Conservation (phyloP, 1,140 invertebrate species). For the Panagrolaimus sp. region DNA sequence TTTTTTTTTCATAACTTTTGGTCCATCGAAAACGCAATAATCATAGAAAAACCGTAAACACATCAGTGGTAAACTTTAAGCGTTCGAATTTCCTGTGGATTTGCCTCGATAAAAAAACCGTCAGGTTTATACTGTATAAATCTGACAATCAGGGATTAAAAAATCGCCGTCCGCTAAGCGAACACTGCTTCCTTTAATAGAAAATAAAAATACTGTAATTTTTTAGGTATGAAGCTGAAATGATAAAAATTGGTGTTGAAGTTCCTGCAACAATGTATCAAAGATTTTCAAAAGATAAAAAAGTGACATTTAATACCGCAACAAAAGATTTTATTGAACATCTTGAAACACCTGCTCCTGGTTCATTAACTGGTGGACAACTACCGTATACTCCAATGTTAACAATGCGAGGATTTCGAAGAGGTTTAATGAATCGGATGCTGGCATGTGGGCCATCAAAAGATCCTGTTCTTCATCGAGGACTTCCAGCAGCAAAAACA, state of each 20-base stretch:
- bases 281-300: constrained; percentile 6
- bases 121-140: too few relatives aligned
- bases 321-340: constrained; percentile 12
- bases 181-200: too few relatives aligned
- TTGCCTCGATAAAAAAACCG: too few relatives aligned
- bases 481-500: not conserved
- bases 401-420: not conserved
- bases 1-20: too few relatives aligned
- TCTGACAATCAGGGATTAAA: too few relatives aligned
- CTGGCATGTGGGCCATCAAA: constrained; percentile 8
- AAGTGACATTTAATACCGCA: not conserved
- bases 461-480: not conserved
- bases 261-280: not conserved
- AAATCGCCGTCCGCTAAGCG: too few relatives aligned
- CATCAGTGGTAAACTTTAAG: too few relatives aligned
- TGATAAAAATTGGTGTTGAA: constrained; percentile 14
- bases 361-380: not conserved
- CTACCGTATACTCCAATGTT: constrained; percentile 1
- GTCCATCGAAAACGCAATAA: too few relatives aligned
- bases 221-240: not conserved
- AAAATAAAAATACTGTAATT: not conserved
- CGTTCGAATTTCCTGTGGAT: too few relatives aligned
- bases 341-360: constrained; percentile 4
- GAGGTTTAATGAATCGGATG: not conserved
- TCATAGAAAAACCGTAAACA: too few relatives aligned